phyloP scores from a whole-genome alignment of 1,140 invertebrate species.

The Bradysia coprophila region DNA sequence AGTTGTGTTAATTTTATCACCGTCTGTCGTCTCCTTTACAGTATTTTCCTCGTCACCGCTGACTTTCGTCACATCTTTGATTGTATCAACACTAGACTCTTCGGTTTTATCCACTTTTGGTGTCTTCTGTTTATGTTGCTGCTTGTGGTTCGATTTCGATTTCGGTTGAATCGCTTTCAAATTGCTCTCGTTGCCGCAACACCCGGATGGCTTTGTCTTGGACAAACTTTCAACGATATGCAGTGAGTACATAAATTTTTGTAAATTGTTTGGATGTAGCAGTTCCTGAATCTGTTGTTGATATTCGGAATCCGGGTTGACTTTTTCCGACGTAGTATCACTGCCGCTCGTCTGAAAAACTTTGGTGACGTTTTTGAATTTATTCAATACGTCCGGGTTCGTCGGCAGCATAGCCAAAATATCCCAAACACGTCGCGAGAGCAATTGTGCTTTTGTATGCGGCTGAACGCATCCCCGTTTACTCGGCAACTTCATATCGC shows the following conservation, averaged over 20 bases:
- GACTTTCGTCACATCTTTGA: not conserved
- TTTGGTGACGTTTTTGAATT: conserved; percentile 55
- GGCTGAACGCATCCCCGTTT: conserved; percentile 55
- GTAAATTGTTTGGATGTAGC: conserved; percentile 69
- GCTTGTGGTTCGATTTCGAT: not conserved
- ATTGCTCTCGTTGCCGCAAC: conserved; percentile 1
- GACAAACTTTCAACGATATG: conserved; percentile 65
- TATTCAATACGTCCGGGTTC: conserved; percentile 62
- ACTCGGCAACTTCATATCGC: conserved; percentile 56
- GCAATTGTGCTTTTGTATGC: conserved; percentile 74
- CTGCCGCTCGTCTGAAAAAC: conserved; percentile 7
- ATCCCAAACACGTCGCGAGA: conserved; percentile 84
- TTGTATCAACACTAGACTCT: not conserved
- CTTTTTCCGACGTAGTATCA: conserved; percentile 4
- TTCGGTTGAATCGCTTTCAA: not conserved
- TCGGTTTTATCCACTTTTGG: not conserved
- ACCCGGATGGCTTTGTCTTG: conserved; percentile 4
- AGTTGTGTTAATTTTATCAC: conserved; percentile 1
- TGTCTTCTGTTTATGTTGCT: not conserved
- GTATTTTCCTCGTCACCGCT: conserved; percentile 3
- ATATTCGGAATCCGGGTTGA: conserved; percentile 16
- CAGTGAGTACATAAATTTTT: conserved; percentile 87
- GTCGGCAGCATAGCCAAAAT: conserved; percentile 81
- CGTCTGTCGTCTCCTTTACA: not conserved
- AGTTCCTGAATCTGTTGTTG: conserved; percentile 43